A percentile compares a stretch with the other conserved stretches of the same genome.
Conservation (phyloP, 2,113 vertebrate species). For the Vulpes vulpes region DNA sequence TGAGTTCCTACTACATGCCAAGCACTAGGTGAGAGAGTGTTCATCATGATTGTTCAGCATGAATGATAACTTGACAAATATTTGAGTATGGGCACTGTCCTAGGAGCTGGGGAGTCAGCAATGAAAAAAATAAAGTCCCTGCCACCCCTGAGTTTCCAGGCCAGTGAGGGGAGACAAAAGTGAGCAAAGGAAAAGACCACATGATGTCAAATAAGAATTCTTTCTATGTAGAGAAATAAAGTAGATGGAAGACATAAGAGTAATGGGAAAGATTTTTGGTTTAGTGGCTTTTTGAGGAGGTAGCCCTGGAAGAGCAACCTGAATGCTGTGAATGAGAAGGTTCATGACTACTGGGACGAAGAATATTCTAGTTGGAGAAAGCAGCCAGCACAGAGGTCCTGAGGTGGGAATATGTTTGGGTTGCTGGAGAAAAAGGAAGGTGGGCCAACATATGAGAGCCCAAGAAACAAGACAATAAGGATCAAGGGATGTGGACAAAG, state of each 20-base stretch:
- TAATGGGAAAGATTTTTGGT: background rate
- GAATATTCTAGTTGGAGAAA: background rate
- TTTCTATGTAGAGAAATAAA: background rate
- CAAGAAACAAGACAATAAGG: background rate
- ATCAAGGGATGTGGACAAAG: too few species aligned
- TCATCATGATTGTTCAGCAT: background rate
- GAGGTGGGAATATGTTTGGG: too few species aligned
- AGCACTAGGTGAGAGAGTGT: background rate
- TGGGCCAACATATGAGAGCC: rapidly evolving
- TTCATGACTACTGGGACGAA: background rate
- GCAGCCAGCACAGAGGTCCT: background rate
- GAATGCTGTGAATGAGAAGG: background rate
- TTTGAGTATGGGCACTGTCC: background rate
- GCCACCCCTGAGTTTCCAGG: background rate
- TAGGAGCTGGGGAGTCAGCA: background rate
- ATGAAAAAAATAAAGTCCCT: background rate
- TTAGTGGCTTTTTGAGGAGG: background rate
- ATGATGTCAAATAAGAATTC: background rate
- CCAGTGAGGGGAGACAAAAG: background rate
- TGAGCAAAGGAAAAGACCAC: background rate
- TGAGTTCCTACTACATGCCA: constrained; percentile 18
- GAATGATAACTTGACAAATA: background rate
- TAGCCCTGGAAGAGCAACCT: background rate
- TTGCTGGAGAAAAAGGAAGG: background rate
- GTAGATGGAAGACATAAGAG: background rate